Percentiles rank a stretch among this genome's conserved stretches.
Evolutionary conservation across 2,888 invertebrate genomes (phyloP).

Genomic region (Ferdinandea cuprea): DNA sequence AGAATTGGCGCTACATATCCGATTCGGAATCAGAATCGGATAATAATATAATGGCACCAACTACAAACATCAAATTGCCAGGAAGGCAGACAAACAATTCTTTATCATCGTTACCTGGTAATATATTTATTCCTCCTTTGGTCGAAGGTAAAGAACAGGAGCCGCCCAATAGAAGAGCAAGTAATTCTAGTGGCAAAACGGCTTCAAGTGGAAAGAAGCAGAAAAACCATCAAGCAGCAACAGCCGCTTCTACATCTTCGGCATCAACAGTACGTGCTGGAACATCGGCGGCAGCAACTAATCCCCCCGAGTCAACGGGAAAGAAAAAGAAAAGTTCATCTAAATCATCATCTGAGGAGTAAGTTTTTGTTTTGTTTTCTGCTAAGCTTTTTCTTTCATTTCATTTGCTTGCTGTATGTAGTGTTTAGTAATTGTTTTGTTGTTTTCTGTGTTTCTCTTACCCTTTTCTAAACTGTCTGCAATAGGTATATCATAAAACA

Average conservation of each 20-base stretch:
- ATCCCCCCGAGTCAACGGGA: constrained; percentile 36
- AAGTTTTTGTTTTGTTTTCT: constrained; percentile 41
- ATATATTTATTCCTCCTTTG: constrained; percentile 87
- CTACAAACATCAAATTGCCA: constrained; percentile 83
- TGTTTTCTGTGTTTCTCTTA: too few species aligned
- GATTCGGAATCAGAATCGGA: constrained; percentile 68
- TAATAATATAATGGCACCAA: constrained; percentile 81
- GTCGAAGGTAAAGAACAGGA: constrained; percentile 71
- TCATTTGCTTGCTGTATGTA: constrained; percentile 7
- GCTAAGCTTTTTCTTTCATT: not conserved
- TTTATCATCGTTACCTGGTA: constrained; percentile 91
- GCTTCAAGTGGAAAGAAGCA: constrained; percentile 51
- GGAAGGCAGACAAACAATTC: constrained; percentile 95
- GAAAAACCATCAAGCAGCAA: constrained; percentile 55
- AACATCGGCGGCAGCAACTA: constrained; percentile 39
- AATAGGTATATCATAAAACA: too few species aligned
- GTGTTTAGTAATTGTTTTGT: not conserved
- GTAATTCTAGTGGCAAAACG: constrained; percentile 54
- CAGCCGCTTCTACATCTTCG: constrained; percentile 52
- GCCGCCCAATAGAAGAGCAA: constrained; percentile 39
- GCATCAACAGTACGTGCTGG: constrained; percentile 47
- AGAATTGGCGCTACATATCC: constrained; percentile 66
- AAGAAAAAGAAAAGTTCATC: constrained; percentile 66
- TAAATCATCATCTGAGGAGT: constrained; percentile 72
- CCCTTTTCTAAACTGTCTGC: too few species aligned